These are phyloP conservation scores for Akabosia matsudoensis DNA, from an alignment of 1,140 invertebrate genomes.

Conservation along the genomic window DNA sequence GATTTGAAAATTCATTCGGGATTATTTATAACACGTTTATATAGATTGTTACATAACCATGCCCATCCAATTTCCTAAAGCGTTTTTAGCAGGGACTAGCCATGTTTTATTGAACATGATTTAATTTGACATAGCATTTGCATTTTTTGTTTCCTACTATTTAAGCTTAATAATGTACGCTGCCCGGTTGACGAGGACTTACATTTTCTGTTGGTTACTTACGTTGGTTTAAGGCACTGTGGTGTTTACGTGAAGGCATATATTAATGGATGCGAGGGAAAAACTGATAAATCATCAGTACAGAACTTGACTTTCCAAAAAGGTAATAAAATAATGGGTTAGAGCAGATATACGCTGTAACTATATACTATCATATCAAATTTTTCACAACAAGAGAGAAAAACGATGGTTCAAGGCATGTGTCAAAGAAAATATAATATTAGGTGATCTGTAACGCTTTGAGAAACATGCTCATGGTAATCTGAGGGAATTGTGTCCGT, in stretches of 20 bases:
- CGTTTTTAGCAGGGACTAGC: not conserved
- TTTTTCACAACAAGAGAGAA: too few relatives aligned
- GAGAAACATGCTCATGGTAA: too few relatives aligned
- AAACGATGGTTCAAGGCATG: too few relatives aligned
- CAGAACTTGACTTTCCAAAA: conserved; percentile 4
- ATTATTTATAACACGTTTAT: not conserved
- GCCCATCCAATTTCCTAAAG: not conserved
- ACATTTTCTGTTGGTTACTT: too few relatives aligned
- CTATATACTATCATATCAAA: too few relatives aligned
- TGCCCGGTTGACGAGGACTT: not conserved
- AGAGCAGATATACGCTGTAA: too few relatives aligned
- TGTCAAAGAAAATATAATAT: too few relatives aligned
- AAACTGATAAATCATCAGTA: conserved; percentile 21
- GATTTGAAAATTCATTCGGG: conserved; percentile 13
- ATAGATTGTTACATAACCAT: not conserved
- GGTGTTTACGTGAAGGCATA: too few relatives aligned
- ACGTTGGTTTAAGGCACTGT: too few relatives aligned
- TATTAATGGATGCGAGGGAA: not conserved
- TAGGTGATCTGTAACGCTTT: too few relatives aligned
- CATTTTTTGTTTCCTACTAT: not conserved
- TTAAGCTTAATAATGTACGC: too few relatives aligned
- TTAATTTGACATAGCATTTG: conserved; percentile 3
- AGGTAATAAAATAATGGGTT: conserved; percentile 7
- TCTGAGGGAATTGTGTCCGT: conserved; percentile 6
- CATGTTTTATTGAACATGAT: conserved; percentile 20